Evolutionary conservation across 2,113 vertebrate genomes (phyloP).

Genomic region (Myotis brandtii): DNA sequence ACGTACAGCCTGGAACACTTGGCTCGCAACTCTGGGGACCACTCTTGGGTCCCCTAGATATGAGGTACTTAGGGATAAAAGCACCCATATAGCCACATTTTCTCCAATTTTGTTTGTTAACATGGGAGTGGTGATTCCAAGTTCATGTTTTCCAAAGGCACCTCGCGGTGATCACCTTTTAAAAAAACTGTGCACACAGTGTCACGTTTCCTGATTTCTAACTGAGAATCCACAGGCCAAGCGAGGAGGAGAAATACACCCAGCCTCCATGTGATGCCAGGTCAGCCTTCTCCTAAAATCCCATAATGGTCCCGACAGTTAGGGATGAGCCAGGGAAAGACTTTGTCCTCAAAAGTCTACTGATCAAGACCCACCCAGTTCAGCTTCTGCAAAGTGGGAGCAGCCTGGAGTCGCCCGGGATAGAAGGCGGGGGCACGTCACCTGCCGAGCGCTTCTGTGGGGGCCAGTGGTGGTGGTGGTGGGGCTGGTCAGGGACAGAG

Average conservation of each 20-base stretch:
- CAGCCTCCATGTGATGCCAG: not conserved
- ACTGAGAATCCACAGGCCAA: conserved; percentile 34
- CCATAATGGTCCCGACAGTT: too few relatives aligned
- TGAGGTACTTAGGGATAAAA: not conserved
- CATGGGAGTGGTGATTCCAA: not conserved
- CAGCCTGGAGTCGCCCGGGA: not conserved
- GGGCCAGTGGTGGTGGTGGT: not conserved
- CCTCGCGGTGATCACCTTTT: conserved; percentile 47
- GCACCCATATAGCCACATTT: not conserved
- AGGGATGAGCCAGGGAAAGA: not conserved
- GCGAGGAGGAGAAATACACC: not conserved
- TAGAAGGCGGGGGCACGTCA: too few relatives aligned
- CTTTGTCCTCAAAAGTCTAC: not conserved
- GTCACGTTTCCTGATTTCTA: not conserved
- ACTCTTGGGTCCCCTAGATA: not conserved
- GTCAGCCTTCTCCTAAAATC: not conserved
- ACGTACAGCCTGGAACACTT: not conserved
- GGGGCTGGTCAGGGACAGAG: too few relatives aligned
- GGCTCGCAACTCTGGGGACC: not conserved
- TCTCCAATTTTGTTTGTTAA: conserved; percentile 33
- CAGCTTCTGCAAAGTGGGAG: not conserved
- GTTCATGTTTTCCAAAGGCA: conserved; percentile 40
- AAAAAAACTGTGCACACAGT: conserved; percentile 11
- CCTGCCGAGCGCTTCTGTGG: not conserved
- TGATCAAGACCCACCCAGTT: not conserved